phyloP scores from a whole-genome alignment of 2,888 invertebrate species.

The Geotrupes spiniger region DNA sequence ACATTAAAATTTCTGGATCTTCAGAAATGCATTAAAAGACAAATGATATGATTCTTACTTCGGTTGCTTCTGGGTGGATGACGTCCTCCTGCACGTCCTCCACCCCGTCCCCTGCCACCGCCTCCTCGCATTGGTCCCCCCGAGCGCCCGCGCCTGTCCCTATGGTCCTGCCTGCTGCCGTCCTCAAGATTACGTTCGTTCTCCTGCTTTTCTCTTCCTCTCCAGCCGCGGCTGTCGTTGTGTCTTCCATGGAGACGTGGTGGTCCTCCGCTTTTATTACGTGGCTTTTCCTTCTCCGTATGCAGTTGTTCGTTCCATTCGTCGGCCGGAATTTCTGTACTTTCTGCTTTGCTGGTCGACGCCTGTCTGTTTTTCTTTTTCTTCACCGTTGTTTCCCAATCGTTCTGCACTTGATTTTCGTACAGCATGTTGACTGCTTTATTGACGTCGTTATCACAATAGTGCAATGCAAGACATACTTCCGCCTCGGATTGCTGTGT shows the following conservation, averaged over 20 bases:
- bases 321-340: conserved; percentile 40
- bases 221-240: conserved; percentile 48
- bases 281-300: conserved; percentile 49
- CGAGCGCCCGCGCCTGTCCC: conserved; percentile 56
- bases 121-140: conserved; percentile 48
- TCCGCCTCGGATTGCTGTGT: conserved; percentile 88
- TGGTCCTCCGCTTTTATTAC: conserved; percentile 45
- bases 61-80: conserved; percentile 19
- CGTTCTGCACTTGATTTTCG: conserved; percentile 71
- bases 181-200: conserved; percentile 47
- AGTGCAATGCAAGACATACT: conserved; percentile 88
- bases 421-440: conserved; percentile 78
- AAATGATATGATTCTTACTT: conserved; percentile 35
- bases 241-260: conserved; percentile 55
- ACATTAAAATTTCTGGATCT: too few relatives aligned
- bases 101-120: conserved; percentile 55
- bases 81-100: conserved; percentile 46
- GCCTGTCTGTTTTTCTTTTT: conserved; percentile 78
- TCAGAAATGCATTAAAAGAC: too few relatives aligned
- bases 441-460: conserved; percentile 86
- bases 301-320: conserved; percentile 36
- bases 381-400: conserved; percentile 81
- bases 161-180: conserved; percentile 34
- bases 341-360: conserved; percentile 38
- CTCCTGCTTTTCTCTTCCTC: conserved; percentile 45